Conservation (phyloP, 2,113 vertebrate species). For the Grallaria varia region DNA sequence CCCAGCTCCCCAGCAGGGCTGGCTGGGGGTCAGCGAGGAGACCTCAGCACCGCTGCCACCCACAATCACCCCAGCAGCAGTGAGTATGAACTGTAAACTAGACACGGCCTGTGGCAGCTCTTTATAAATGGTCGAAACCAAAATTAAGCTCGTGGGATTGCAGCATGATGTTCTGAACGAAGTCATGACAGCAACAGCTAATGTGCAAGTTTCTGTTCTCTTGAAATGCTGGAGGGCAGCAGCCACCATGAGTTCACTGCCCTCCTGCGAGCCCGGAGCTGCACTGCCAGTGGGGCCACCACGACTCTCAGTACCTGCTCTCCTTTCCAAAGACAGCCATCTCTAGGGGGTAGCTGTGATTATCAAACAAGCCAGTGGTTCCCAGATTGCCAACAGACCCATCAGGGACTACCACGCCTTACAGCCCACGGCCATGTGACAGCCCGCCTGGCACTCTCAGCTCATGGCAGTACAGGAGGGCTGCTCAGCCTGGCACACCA, state of each 20-base stretch:
- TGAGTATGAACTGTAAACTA: neutral
- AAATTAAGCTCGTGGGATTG: neutral
- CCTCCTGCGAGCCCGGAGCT: neutral
- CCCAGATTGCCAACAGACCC: neutral
- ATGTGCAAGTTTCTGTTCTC: neutral
- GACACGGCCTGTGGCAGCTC: neutral
- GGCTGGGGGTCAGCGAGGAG: neutral
- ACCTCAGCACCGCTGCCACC: neutral
- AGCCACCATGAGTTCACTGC: rapidly evolving
- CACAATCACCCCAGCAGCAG: neutral
- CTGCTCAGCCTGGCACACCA: neutral
- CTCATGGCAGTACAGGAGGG: neutral
- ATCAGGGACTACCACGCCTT: rapidly evolving
- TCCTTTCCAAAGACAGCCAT: neutral
- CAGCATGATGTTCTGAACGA: neutral
- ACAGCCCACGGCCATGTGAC: rapidly evolving
- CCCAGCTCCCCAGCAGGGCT: neutral
- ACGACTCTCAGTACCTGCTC: neutral
- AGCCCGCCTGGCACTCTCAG: neutral
- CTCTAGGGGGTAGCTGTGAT: neutral
- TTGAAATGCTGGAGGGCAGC: rapidly evolving
- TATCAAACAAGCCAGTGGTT: neutral
- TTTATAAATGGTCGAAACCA: neutral
- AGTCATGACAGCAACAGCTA: neutral
- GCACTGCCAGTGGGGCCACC: rapidly evolving